These are phyloP conservation scores for Haemorhous mexicanus DNA, from an alignment of 2,113 vertebrate genomes.

Conservation along the genomic window DNA sequence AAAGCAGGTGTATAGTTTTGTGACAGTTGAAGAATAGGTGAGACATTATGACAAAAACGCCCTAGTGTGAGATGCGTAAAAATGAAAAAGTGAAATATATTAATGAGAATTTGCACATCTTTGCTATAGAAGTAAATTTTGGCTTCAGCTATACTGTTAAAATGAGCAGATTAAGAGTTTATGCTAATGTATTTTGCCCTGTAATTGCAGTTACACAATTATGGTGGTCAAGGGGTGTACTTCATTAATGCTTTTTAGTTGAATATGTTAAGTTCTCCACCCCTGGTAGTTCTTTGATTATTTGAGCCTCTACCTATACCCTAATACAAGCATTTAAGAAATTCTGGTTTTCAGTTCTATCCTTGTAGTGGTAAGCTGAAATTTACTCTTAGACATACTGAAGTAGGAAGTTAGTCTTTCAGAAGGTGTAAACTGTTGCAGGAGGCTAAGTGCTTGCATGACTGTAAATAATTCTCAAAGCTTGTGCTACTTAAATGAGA, in stretches of 20 bases:
- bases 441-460: not conserved
- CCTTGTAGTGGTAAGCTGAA: not conserved
- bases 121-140: not conserved
- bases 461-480: not conserved
- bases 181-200: not conserved
- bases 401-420: not conserved
- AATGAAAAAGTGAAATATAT: not conserved
- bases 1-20: not conserved
- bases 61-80: not conserved
- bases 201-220: not conserved
- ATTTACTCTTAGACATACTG: not conserved
- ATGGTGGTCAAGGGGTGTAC: not conserved
- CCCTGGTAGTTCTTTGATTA: not conserved
- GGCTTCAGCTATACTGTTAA: not conserved
- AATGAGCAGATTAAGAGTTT: not conserved
- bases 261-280: not conserved
- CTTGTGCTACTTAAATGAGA: not conserved
- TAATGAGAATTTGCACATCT: not conserved
- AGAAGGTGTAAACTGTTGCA: not conserved
- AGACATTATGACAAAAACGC: not conserved
- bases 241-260: not conserved
- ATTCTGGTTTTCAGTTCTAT: not conserved
- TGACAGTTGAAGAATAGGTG: not conserved
- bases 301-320: not conserved
- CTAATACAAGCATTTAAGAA: not conserved